A percentile compares a stretch with the other conserved stretches of the same genome.
Evolutionary conservation across 2,113 vertebrate species (phyloP).

Genomic region (Tursiops truncatus): DNA sequence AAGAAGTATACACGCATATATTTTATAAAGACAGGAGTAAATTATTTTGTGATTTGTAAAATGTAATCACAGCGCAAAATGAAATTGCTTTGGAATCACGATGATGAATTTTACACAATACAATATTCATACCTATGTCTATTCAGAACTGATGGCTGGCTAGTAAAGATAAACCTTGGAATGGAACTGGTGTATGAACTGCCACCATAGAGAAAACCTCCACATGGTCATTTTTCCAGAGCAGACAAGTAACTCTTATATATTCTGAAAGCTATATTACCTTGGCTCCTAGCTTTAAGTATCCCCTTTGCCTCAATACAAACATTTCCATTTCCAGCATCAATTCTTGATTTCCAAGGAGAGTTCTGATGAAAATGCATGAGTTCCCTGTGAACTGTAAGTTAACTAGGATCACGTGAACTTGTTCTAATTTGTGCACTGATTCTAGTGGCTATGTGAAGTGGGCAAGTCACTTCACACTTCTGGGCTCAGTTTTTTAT

Average conservation of each 20-base stretch:
- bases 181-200: background rate
- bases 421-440: background rate
- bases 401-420: background rate
- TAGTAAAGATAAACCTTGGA: background rate
- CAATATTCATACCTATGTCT: background rate
- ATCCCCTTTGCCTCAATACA: background rate
- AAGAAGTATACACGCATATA: background rate
- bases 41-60: background rate
- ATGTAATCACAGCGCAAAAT: background rate
- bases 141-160: background rate
- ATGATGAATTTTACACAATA: background rate
- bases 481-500: background rate
- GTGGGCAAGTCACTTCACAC: background rate
- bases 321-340: background rate
- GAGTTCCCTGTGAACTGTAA: background rate
- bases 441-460: background rate
- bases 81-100: background rate
- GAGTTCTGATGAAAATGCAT: background rate
- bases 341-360: background rate
- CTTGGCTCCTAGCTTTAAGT: background rate
- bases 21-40: background rate
- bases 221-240: background rate
- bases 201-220: background rate
- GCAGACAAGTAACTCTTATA: background rate
- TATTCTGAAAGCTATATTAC: background rate